Base-by-base conservation (phyloP, 1,140 invertebrate species). In the Chironomus striatipennis region DNA sequence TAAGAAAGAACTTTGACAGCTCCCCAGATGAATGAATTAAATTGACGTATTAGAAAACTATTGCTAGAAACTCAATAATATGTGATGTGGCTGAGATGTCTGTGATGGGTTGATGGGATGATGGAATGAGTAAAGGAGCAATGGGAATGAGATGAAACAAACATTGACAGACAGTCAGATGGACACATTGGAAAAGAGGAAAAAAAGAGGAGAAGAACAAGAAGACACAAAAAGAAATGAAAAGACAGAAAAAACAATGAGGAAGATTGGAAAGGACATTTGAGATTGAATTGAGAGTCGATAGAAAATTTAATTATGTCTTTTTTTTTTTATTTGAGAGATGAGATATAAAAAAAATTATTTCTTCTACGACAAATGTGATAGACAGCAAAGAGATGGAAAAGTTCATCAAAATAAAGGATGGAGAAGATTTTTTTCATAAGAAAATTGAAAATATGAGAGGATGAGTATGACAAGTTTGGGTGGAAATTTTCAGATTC, bases 261-360 rank as follows among this genome's bases (percentile, higher is more conserved):
- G 47, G n/a, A 57, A n/a, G 47, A 57, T 57, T 57, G 47, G 47
- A 57, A 57, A 57, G 47, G 47, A 57, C 47, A 57, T 57, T 57
- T 57, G 47, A 57, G 47, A 57, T 57, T 57, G 47, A 57, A 15
- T 57, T 47, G 8, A 10, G 43, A 10, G 43, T 12, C 5, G 47
- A 57, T 20, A 70, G 65, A 70, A 70, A 70, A 70, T 70, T 70
- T 70, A 70, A 70, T 70, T 70, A 70, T 70, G 65, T 70, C 65
- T n/a, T n/a, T 57, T 57, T 47, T 47, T 15, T 12, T 57, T 57
- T 12, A n/a, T 57, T 57, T 57, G 12, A 15, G 9, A 47, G 43
- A 47, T 10, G 8, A 57, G n/a, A n/a, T n/a, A n/a, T n/a, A n/a
- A n/a, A n/a, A n/a, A n/a, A 34, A 34, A 34, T 34, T 34, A n/a